Evolutionary conservation across 2,797 vertebrate species (phyloP), one percentile per base, ranked within the genome.

Genomic region (Phoeniculus purpureus): DNA sequence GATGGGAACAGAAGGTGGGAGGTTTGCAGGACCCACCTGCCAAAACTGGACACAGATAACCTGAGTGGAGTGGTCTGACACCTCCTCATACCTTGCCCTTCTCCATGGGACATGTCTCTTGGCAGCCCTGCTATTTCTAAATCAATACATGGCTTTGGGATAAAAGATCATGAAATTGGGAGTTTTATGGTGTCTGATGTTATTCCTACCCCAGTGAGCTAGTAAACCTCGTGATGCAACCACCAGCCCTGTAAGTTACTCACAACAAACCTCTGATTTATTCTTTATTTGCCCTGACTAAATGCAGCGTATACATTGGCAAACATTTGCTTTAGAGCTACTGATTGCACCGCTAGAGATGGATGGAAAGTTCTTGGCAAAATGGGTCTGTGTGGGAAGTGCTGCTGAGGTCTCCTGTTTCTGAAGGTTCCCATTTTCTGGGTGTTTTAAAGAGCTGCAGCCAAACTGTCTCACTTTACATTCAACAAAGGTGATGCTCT

Each of bases 311-410:
- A 74, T 45, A 23, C 51, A 65, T 55, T 55, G 87, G 91, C 93
- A 95, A 95, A 95, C 91, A 93, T 92, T 92, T 93, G 80, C 20
- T 87, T 93, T 88, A 80, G 40, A 81, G 71, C 89, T 83, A 29
- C 91, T 40, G 84, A 88, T 62, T 37, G 62, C 79, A 6, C 43
- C 7, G 16, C 58, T 21, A 16, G 70, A 48, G 79, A 54, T 34
- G 70, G 73, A 59, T 34, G 70, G 73, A 59, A 72, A 89, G 55
- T 16, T 73, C 81, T 78, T 5, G 48, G 59, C 6, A 10, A 5
- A 71, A 75, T 34, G 32, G 16, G 15, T 8, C 65, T 6, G 56
- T 31, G 29, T 15, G 15, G 60, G 48, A 40, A 60, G 12, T 1
- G 1, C 61, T 50, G 76, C 64, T 8, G 50, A 64, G 81, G 34